Base-by-base conservation (phyloP, 2,888 invertebrate genomes). In the Cephus runcator region DNA sequence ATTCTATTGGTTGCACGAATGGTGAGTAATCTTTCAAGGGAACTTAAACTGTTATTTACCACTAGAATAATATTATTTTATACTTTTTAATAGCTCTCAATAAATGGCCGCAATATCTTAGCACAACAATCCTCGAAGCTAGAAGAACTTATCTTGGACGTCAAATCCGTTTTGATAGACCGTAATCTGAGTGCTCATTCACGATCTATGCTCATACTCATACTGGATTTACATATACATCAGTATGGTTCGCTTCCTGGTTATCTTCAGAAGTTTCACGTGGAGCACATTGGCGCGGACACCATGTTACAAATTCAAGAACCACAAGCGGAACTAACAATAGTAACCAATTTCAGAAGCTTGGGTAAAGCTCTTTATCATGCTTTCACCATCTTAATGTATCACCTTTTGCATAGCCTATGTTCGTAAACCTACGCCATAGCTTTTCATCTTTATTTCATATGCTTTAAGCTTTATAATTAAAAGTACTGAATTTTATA, bases 131-230 rank as follows among this genome's bases (percentile, higher is more conserved):
- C 31, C 6, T 31, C 71, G 56, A 85, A 89, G 80, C 69, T 92
- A 12, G 81, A 86, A 33, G 88, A 88, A n/a, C 80, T 92, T 69
- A 81, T 92, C 69, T 87, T 88, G 34, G 88, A 86, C 80, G 87
- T 90, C 4, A 89, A 92, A 78, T 82, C 83, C 36, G 76, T 90
- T 23, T 82, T 93, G 75, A 84, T 91, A 12, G 86, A 88, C 12
- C 90, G 89, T 75, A 86, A 88, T 76, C 79, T 92, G 23, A 86
- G 90, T 77, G 85, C 88, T 35, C 88, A 85, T 69, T 89, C 90
- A 68, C 90, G 91, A 84, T 83, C 90, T 12, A 91, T 92, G 90
- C 82, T 93, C 36, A 83, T 93, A 12, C 86, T 92, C 34, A 88
- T 91, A 12, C 81, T 93, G 68, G 93, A 93, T 81, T 83, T 92